Base-by-base conservation (phyloP, 2,797 vertebrate species). In the Miichthys miiuy region DNA sequence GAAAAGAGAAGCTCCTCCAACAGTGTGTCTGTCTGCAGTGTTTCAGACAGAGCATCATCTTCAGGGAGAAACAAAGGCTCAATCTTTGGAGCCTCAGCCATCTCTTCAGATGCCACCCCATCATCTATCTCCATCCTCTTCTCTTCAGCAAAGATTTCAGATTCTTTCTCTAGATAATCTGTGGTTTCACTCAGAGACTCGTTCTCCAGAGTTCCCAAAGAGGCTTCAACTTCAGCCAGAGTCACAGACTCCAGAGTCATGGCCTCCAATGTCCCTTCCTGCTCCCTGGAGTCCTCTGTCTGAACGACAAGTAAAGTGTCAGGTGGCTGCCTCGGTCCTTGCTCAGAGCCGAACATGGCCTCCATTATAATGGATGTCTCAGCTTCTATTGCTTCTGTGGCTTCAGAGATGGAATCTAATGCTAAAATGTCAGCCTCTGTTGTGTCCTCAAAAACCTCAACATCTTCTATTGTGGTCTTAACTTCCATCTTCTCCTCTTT, bases 1-100 rank as follows among this genome's bases (percentile, higher is more conserved):
- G 47, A 54, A 3, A 68, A 78, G 23, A 88, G 62, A 34, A 75
- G 67, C 57, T 82, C 77, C 56, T 76, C 77, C 74, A 82, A 75
- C 57, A 81, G 52, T 0, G 34, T 20, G 1, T 86, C 73, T 8
- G 50, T 48, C 72, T 79, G 72, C 42, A 83, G 52, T 65, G 34
- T 68, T 58, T 82, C 79, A 51, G 64, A 18, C 46, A 73, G 34
- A 34, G 4, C 46, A 0, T 75, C 65, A 17, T 6, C 61, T n/a
- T 81, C 78, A 48, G 55, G 2, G 34, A 68, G 21, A 72, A 54
- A 55, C 11, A 75, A 46, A 60, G 58, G 51, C 18, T 85, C 65
- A 0, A 56, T 3, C 13, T 20, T n/a, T 46, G 58, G 52, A 52
- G n/a, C 51, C 12, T 67, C 70, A 0, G 34, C 16, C 12, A 1